phyloP scores from a whole-genome alignment of 2,113 vertebrate genomes.

The Herpailurus yagouaroundi region DNA sequence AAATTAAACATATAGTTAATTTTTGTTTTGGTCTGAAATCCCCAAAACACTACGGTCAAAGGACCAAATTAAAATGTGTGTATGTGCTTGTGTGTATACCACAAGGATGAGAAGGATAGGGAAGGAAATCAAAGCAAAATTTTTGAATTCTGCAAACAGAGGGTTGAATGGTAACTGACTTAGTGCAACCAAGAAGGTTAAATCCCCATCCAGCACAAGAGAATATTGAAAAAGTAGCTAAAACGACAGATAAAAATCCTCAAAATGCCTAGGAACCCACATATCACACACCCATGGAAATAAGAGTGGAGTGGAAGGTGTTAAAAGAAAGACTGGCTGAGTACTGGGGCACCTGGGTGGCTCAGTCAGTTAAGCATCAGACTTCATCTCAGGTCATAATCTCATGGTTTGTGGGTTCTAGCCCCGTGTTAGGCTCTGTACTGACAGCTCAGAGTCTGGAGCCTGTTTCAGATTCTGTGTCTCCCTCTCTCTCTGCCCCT shows the following conservation, averaged over 20 bases:
- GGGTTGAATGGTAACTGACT: neutral
- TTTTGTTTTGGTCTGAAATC: neutral
- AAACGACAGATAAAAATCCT: neutral
- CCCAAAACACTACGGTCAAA: neutral
- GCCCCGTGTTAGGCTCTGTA: too few relatives aligned
- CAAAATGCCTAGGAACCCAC: neutral
- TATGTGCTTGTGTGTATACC: neutral
- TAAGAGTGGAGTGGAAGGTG: too few relatives aligned
- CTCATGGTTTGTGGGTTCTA: too few relatives aligned
- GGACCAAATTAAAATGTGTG: neutral
- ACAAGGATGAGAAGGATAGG: neutral
- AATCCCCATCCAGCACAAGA: neutral
- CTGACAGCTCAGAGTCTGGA: too few relatives aligned
- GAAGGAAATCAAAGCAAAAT: neutral
- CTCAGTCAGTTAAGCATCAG: too few relatives aligned
- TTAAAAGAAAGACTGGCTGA: neutral
- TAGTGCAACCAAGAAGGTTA: neutral
- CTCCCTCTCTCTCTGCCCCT: too few relatives aligned
- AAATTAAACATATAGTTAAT: neutral
- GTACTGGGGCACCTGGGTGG: neutral
- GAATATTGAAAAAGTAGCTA: neutral
- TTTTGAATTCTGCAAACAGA: neutral
- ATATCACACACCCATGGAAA: neutral
- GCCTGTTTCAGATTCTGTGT: too few relatives aligned
- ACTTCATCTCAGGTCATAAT: too few relatives aligned